Conservation (phyloP, 2,113 vertebrate genomes). For the Turnix velox region DNA sequence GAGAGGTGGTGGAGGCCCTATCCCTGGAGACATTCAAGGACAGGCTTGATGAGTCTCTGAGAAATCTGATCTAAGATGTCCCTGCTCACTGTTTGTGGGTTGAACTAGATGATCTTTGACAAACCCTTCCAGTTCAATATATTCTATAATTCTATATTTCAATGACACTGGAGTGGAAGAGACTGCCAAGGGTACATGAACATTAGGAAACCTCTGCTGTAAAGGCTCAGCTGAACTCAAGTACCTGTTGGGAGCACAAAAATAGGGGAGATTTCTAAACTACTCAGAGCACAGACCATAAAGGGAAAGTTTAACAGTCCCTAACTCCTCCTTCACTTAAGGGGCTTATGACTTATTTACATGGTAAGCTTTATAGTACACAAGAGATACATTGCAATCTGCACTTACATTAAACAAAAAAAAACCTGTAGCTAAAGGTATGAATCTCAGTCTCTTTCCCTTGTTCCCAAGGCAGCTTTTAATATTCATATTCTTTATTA, state of each 20-base stretch:
- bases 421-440: not conserved
- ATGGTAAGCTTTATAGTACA: not conserved
- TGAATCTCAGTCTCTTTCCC: not conserved
- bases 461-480: constrained; percentile 3
- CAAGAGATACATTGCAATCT: not conserved
- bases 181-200: not conserved
- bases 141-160: too few relatives aligned
- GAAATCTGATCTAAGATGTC: too few relatives aligned
- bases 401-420: not conserved
- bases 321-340: not conserved
- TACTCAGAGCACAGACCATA: not conserved
- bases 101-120: too few relatives aligned
- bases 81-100: too few relatives aligned
- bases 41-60: too few relatives aligned
- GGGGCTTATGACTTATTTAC: not conserved
- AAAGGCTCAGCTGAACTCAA: not conserved
- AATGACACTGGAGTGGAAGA: not conserved
- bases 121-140: too few relatives aligned
- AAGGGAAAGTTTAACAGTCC: not conserved
- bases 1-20: too few relatives aligned
- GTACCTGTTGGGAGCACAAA: not conserved
- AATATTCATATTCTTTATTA: not conserved
- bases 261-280: not conserved
- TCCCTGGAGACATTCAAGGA: too few relatives aligned
- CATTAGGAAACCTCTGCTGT: not conserved